Evolutionary conservation across 2,888 invertebrate species (phyloP).

Genomic region (Odontothrips loti): DNA sequence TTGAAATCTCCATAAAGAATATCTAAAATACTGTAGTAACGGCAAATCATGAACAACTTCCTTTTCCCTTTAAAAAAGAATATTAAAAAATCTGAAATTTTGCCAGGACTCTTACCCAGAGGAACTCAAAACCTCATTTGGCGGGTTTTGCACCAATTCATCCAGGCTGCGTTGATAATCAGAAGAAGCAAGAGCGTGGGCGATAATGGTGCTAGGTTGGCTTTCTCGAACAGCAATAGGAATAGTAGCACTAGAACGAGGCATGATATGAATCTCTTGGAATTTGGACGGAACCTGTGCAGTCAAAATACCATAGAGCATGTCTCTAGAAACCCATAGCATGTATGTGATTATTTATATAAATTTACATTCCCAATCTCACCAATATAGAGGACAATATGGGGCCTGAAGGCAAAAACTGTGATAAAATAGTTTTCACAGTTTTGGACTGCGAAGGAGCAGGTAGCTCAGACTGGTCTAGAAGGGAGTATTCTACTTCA

Average conservation of each 20-base stretch:
- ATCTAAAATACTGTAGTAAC: no score
- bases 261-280: constrained; percentile 67
- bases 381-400: constrained; percentile 48
- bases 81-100: no score
- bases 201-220: constrained; percentile 80
- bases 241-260: constrained; percentile 45
- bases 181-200: constrained; percentile 68
- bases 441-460: constrained; percentile 47
- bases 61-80: no score
- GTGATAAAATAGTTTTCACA: constrained; percentile 64
- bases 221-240: constrained; percentile 72
- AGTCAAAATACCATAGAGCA: not conserved
- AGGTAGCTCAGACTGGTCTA: constrained; percentile 2
- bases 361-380: no score
- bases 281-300: constrained; percentile 56
- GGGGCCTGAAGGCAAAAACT: constrained; percentile 58
- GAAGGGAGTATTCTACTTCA: constrained; percentile 31
- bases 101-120: not conserved
- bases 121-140: not conserved
- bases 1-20: not conserved
- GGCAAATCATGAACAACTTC: no score
- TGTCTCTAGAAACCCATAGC: constrained; percentile 43
- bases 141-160: constrained; percentile 42
- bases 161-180: constrained; percentile 65
- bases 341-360: constrained; percentile 27